phyloP scores from a whole-genome alignment of 2,888 invertebrate species.

The Taphrorychus bicolor region DNA sequence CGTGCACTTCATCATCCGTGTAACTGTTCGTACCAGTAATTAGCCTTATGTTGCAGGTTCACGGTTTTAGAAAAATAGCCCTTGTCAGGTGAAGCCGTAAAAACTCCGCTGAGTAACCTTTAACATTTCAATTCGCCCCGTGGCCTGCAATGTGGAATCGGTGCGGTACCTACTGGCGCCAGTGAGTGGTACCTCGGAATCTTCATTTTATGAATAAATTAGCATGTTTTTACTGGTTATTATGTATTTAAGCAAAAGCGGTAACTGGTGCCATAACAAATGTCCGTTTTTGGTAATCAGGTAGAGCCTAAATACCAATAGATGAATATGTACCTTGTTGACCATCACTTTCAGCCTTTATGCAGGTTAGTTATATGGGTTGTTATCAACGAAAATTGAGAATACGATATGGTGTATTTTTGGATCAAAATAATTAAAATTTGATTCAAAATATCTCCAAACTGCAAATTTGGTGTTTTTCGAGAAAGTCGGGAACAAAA shows the following conservation, averaged over 20 bases:
- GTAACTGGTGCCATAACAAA: too few species aligned
- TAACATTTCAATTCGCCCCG: conserved; percentile 3
- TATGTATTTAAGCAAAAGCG: background rate
- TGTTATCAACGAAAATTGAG: too few species aligned
- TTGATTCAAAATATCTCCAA: too few species aligned
- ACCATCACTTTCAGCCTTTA: too few species aligned
- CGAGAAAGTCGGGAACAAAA: too few species aligned
- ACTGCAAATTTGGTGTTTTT: too few species aligned
- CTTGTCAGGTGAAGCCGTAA: background rate
- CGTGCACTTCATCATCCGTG: conserved; percentile 33
- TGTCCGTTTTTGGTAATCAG: too few species aligned
- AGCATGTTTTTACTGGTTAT: background rate
- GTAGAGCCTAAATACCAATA: too few species aligned
- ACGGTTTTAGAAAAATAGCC: background rate
- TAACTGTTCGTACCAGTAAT: conserved; percentile 32
- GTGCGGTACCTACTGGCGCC: conserved; percentile 5
- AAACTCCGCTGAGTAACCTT: background rate
- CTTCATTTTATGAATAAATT: conserved; percentile 7
- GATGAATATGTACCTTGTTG: too few species aligned
- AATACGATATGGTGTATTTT: too few species aligned
- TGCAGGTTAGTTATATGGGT: too few species aligned
- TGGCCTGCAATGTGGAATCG: background rate
- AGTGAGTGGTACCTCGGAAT: conserved; percentile 3
- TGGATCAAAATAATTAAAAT: too few species aligned
- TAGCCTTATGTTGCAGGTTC: conserved; percentile 26